Evolutionary conservation across 1,140 invertebrate species (phyloP).

Genomic region (Drosophila watanabei): DNA sequence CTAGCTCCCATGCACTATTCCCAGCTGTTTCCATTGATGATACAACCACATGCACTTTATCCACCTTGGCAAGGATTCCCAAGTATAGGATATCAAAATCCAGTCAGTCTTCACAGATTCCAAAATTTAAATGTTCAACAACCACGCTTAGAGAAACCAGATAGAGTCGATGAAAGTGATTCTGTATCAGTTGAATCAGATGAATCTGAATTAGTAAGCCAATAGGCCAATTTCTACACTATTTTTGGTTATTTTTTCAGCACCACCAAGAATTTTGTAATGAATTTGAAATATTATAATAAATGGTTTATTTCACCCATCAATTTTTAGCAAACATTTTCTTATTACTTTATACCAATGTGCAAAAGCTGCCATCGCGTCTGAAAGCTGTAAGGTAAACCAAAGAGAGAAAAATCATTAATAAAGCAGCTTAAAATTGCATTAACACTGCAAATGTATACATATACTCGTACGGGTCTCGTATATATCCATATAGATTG

Average conservation of each 20-base stretch:
- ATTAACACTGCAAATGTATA: slow-evolving; percentile 77
- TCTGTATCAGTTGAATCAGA: neutral
- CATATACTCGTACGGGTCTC: slow-evolving; percentile 5
- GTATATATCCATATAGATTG: slow-evolving; percentile 23
- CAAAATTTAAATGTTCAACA: neutral
- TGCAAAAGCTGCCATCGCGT: slow-evolving; percentile 4
- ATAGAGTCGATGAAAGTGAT: neutral
- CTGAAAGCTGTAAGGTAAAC: slow-evolving; percentile 39
- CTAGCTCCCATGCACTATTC: neutral
- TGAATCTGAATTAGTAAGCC: too few relatives aligned
- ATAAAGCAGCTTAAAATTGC: slow-evolving; percentile 81
- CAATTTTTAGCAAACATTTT: neutral
- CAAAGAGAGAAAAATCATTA: slow-evolving; percentile 71
- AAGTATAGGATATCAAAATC: neutral
- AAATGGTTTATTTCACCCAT: neutral
- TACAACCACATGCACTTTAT: neutral
- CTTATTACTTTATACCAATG: neutral
- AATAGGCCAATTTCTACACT: too few relatives aligned
- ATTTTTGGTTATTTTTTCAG: neutral
- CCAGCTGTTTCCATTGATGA: neutral
- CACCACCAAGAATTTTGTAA: neutral
- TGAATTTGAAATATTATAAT: neutral
- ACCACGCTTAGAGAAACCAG: neutral
- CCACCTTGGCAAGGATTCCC: neutral
- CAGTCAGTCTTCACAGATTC: neutral